Evolutionary conservation across 1,140 invertebrate genomes (phyloP), one percentile per base, ranked within the genome.

Genomic region (Hormaphis cornu): DNA sequence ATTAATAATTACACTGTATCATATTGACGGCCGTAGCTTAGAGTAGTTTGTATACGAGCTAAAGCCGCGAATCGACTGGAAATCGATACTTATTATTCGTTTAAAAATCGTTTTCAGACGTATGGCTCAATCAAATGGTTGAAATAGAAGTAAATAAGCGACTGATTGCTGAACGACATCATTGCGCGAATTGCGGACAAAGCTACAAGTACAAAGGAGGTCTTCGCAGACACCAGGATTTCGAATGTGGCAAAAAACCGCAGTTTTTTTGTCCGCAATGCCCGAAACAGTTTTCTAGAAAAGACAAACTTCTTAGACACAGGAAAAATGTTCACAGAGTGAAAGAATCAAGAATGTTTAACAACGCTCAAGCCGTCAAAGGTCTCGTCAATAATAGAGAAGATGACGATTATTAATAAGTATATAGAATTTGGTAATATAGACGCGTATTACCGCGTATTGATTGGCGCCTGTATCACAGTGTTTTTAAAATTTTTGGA

Each of bases 181-280:
- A 53, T 40, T 71, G 70, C 44, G 58, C 58, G 0, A 71, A 66
- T 54, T 71, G 70, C 6, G 48, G 37, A 1, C 42, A 53, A 20
- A 71, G 50, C 8, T 71, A 71, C 28, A 71, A 71, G 37, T 79
- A 81, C 74, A 74, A 81, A 16, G 76, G 81, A 35, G 82, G 83
- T 73, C 78, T 83, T 74, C 79, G 77, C 63, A 77, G 79, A 42
- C 86, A 89, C 72, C 77, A 83, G 71, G 83, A 83, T 14, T 86
- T 86, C 76, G 85, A 87, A 74, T 87, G 85, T 76, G 81, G 82
- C 10, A 72, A 72, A 69, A 46, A 59, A 5, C 71, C 71, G 10
- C 54, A 69, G n/a, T 69, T 69, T 18, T 83, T 87, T 71, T 89
- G 88, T 74, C 82, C 84, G 35, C 80, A 87, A 48, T 90, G 88